Conservation (phyloP, 23 tunicate genomes). For the Ascidia mentula region DNA sequence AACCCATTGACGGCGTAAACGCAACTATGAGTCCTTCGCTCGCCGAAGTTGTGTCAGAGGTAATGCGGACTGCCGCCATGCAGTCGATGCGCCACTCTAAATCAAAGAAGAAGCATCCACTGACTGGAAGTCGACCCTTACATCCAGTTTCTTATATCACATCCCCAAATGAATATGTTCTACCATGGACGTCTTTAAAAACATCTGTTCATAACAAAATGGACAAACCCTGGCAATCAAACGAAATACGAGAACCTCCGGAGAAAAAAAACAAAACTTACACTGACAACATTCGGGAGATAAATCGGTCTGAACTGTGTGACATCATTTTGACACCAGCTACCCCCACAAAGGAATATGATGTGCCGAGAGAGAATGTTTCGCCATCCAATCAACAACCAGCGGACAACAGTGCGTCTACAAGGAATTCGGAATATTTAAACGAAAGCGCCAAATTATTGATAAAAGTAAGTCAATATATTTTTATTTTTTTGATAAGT, state of each 20-base stretch:
- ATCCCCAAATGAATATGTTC: not conserved
- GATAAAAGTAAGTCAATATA: too few relatives aligned
- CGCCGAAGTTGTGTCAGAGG: conserved; percentile 74
- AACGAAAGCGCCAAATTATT: too few relatives aligned
- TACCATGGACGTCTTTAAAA: not conserved
- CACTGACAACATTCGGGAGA: not conserved
- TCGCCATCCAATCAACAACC: too few relatives aligned
- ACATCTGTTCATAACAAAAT: not conserved
- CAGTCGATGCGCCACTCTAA: conserved; percentile 49
- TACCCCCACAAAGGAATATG: conserved; percentile 1
- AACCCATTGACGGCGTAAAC: not conserved
- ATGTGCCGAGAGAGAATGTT: not conserved
- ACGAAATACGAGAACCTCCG: not conserved
- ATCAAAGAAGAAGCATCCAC: conserved; percentile 22
- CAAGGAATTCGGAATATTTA: too few relatives aligned
- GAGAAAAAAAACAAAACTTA: not conserved
- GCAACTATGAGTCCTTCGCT: conserved; percentile 31
- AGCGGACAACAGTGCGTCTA: too few relatives aligned
- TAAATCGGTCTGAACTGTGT: not conserved
- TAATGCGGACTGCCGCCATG: conserved; percentile 76
- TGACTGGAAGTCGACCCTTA: conserved; percentile 29
- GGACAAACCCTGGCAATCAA: conserved; percentile 2
- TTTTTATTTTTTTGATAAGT: too few relatives aligned
- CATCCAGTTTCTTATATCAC: not conserved
- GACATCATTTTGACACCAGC: conserved; percentile 22